Evolutionary conservation across 2,888 invertebrate species (phyloP).

Genomic region (Xylophagus ater): DNA sequence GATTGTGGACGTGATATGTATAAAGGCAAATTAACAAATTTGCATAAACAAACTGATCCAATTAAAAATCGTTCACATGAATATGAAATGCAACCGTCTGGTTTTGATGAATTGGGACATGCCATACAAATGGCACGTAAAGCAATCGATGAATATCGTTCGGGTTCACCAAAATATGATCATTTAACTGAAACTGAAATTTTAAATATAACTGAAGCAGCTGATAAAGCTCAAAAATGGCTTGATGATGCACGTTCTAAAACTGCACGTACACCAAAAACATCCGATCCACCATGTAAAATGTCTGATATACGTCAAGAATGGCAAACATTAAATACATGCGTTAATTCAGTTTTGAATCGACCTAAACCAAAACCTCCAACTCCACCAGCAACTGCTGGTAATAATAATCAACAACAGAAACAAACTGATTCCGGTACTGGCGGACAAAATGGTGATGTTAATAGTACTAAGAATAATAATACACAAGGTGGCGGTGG

Average conservation of each 20-base stretch:
- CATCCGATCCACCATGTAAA: conserved; percentile 64
- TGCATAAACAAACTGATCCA: conserved; percentile 75
- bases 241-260: conserved; percentile 62
- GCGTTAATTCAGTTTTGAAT: conserved; percentile 66
- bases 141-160: conserved; percentile 59
- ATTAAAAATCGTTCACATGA: conserved; percentile 75
- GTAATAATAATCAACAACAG: conserved; percentile 13
- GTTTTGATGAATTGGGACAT: conserved; percentile 69
- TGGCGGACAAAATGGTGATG: conserved; percentile 26
- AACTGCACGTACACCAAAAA: conserved; percentile 52
- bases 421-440: conserved; percentile 1
- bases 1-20: conserved; percentile 70
- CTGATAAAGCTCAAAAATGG: conserved; percentile 68
- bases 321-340: conserved; percentile 46
- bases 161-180: conserved; percentile 59
- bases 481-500: background rate
- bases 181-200: conserved; percentile 77
- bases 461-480: conserved; percentile 14
- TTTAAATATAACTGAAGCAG: conserved; percentile 57
- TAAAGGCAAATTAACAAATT: conserved; percentile 48
- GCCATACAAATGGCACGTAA: conserved; percentile 71
- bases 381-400: conserved; percentile 44
- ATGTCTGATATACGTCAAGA: conserved; percentile 70
- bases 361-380: conserved; percentile 82
- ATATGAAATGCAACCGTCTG: conserved; percentile 64